These are phyloP conservation scores for Automeris io DNA, from an alignment of 2,888 invertebrate genomes.

Conservation along the genomic window DNA sequence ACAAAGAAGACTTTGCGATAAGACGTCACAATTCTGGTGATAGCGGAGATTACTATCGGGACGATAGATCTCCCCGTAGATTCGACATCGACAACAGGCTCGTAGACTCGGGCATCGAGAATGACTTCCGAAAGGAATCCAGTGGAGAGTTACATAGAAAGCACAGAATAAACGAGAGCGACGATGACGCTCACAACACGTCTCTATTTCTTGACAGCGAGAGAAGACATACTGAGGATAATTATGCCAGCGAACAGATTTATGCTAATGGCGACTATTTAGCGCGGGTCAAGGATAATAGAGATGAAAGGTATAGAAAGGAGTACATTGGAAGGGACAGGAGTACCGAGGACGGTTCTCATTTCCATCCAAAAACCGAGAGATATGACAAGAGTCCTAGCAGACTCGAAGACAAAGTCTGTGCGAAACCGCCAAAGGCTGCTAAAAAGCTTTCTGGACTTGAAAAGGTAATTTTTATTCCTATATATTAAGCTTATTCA, in stretches of 20 bases:
- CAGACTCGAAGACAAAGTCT: conserved; percentile 68
- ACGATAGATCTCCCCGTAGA: conserved; percentile 60
- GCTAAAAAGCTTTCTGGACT: conserved; percentile 84
- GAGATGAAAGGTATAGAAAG: conserved; percentile 55
- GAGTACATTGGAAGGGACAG: conserved; percentile 62
- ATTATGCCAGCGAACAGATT: conserved; percentile 67
- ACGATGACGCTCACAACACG: conserved; percentile 82
- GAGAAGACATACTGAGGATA: conserved; percentile 83
- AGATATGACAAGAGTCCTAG: conserved; percentile 74
- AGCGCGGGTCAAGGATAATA: conserved; percentile 48
- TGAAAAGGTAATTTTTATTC: conserved; percentile 77
- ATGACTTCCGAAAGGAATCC: conserved; percentile 86
- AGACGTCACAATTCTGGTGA: conserved; percentile 67
- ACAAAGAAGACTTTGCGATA: conserved; percentile 51
- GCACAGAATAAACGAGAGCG: conserved; percentile 74
- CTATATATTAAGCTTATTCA: neutral
- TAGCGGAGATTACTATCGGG: conserved; percentile 65
- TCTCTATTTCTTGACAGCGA: conserved; percentile 85
- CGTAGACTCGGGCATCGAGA: conserved; percentile 88
- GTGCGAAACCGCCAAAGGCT: conserved; percentile 77
- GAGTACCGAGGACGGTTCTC: conserved; percentile 81
- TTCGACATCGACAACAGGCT: conserved; percentile 78
- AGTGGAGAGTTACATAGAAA: conserved; percentile 71
- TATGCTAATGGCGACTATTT: conserved; percentile 64
- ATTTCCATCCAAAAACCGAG: conserved; percentile 80